Evolutionary conservation across 2,888 invertebrate genomes (phyloP).

Genomic region (Scotopteryx bipunctaria): DNA sequence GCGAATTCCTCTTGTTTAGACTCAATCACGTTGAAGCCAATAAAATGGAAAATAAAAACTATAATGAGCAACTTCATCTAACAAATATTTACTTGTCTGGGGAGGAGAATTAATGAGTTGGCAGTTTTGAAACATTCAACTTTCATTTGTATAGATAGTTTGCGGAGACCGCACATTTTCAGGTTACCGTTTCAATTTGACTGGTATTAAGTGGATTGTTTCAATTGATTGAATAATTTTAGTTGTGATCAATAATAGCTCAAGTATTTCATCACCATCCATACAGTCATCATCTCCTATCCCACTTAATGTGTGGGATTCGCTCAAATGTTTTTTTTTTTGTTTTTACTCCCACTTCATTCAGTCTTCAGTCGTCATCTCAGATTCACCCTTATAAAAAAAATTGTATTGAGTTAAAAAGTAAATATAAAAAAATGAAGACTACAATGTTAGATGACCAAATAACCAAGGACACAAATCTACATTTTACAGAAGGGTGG

Average conservation of each 20-base stretch:
- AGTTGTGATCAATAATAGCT: not conserved
- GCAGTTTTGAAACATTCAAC: constrained; percentile 26
- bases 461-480: not conserved
- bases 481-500: constrained; percentile 1
- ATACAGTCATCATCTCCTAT: too few relatives aligned
- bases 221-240: not conserved
- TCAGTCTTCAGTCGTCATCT: too few relatives aligned
- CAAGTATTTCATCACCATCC: not conserved
- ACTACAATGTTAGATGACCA: not conserved
- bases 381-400: too few relatives aligned
- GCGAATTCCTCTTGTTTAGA: constrained; percentile 69
- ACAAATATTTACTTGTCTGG: constrained; percentile 71
- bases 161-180: constrained; percentile 49
- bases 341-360: too few relatives aligned
- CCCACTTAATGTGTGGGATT: too few relatives aligned
- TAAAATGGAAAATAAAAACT: constrained; percentile 74
- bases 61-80: constrained; percentile 71
- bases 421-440: too few relatives aligned
- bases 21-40: constrained; percentile 61
- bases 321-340: too few relatives aligned
- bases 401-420: too few relatives aligned
- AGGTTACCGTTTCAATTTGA: constrained; percentile 41
- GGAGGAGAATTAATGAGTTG: constrained; percentile 37
- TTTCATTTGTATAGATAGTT: constrained; percentile 32
- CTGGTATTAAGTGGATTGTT: not conserved